Conservation (phyloP, 2,797 vertebrate species). For the Microctenopoma stevenorrisi region DNA sequence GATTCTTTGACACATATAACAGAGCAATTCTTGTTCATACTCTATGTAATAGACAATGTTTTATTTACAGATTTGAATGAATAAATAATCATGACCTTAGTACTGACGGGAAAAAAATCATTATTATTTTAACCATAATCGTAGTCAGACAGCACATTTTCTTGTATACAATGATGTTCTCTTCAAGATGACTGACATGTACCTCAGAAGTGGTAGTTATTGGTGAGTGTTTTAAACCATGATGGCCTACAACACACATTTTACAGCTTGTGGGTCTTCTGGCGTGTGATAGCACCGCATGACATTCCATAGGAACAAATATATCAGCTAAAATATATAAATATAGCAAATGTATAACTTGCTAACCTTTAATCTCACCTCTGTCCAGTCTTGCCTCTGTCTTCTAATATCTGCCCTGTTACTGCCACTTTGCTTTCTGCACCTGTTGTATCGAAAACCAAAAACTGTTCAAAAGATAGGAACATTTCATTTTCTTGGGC, state of each 20-base stretch:
- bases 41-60: constrained; percentile 1
- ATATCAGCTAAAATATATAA: constrained; percentile 62
- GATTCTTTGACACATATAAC: background rate
- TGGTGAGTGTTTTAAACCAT: too few species aligned
- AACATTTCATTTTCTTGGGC: background rate
- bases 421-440: background rate
- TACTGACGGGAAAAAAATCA: background rate
- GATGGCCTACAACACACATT: constrained; percentile 12
- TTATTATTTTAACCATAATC: background rate
- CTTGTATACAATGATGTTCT: constrained; percentile 12
- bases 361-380: too few species aligned
- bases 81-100: constrained; percentile 7
- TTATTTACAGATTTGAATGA: background rate
- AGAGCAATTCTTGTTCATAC: constrained; percentile 1
- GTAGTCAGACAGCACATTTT: constrained; percentile 12
- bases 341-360: constrained; percentile 54
- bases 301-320: constrained; percentile 55
- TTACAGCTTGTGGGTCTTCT: constrained; percentile 21
- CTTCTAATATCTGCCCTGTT: constrained; percentile 5
- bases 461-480: background rate
- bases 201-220: too few species aligned
- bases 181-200: too few species aligned
- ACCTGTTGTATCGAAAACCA: background rate
- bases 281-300: constrained; percentile 25
- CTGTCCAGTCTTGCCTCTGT: too few species aligned